phyloP scores from a whole-genome alignment of 2,797 vertebrate genomes.

The Gallinago solitaria region DNA sequence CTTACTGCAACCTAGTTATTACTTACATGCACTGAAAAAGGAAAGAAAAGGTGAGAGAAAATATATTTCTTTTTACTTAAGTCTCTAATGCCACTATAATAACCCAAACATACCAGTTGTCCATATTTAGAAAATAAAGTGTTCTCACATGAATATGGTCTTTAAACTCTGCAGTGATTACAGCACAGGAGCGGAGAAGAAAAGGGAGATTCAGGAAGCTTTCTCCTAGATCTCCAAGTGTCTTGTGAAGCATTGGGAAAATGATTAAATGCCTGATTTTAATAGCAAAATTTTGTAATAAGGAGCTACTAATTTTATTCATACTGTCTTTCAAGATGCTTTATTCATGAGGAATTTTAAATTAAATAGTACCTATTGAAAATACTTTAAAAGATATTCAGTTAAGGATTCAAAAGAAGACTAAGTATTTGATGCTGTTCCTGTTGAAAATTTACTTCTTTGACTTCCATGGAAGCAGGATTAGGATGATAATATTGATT shows the following conservation, averaged over 20 bases:
- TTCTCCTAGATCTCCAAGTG: not conserved
- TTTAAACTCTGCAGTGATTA: not conserved
- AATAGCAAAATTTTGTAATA: not conserved
- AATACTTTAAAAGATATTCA: not conserved
- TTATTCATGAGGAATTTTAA: not conserved
- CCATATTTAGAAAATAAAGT: not conserved
- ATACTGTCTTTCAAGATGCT: not conserved
- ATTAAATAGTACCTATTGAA: not conserved
- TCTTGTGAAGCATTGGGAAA: not conserved
- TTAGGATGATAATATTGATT: not conserved
- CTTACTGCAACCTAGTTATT: not conserved
- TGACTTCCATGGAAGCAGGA: not conserved
- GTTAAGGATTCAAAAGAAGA: not conserved
- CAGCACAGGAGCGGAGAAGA: not conserved
- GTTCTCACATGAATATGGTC: conserved; percentile 27
- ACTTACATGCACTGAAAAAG: not conserved
- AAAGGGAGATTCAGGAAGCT: not conserved
- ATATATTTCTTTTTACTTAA: not conserved
- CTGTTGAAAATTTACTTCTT: not conserved
- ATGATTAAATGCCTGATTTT: not conserved
- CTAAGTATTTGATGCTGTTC: not conserved
- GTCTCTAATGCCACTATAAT: not conserved
- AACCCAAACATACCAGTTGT: not conserved
- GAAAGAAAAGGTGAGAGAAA: not conserved
- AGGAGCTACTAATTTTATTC: not conserved